Conservation (phyloP, 92 coral and sea anemone species). For the Paramuricea clavata region DNA sequence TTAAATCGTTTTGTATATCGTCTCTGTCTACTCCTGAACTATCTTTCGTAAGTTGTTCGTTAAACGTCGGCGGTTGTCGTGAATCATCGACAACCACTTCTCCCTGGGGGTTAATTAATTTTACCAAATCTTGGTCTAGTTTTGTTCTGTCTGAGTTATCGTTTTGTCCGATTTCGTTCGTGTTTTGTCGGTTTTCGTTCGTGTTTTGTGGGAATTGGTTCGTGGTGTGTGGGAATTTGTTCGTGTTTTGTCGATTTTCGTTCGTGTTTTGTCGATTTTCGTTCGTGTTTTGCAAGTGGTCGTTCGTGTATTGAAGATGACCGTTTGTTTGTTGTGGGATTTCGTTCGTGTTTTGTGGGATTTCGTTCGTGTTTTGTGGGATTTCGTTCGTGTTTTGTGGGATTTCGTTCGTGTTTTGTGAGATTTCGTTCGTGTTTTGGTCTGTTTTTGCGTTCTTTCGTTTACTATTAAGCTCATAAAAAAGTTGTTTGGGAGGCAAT, state of each 20-base stretch:
- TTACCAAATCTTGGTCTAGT: slow-evolving; percentile 8
- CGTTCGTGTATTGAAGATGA: too few relatives aligned
- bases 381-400: too few relatives aligned
- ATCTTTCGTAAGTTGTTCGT: not conserved
- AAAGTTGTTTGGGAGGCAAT: not conserved
- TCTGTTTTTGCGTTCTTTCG: not conserved
- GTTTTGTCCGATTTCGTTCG: too few relatives aligned
- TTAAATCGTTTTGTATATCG: slow-evolving; percentile 7
- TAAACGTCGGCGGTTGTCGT: not conserved
- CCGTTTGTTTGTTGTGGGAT: too few relatives aligned
- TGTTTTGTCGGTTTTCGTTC: too few relatives aligned
- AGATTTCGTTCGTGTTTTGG: not conserved
- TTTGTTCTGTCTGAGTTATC: not conserved
- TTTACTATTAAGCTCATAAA: not conserved
- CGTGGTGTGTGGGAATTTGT: too few relatives aligned
- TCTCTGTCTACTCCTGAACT: not conserved
- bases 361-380: too few relatives aligned
- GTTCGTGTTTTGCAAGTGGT: too few relatives aligned
- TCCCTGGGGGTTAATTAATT: slow-evolving; percentile 25
- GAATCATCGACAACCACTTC: slow-evolving; percentile 27
- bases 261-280: too few relatives aligned
- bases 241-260: too few relatives aligned
- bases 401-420: too few relatives aligned
- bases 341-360: not conserved
- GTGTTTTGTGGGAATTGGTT: too few relatives aligned